Conservation (phyloP, 2,113 vertebrate species). For the Ornithorhynchus anatinus region DNA sequence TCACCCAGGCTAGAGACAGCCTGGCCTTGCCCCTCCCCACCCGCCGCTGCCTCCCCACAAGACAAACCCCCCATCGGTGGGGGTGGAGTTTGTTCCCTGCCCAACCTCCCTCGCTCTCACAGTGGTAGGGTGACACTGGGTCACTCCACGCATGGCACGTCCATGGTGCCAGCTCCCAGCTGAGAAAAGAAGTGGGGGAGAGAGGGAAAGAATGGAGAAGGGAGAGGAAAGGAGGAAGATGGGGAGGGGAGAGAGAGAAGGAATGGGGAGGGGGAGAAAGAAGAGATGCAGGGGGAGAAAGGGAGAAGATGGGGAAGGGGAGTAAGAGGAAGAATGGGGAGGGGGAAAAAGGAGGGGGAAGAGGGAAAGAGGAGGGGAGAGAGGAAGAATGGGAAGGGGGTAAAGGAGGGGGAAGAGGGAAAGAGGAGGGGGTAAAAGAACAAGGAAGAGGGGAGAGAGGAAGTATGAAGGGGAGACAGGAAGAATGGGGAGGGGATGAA, state of each 20-base stretch:
- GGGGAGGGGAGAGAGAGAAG: neutral
- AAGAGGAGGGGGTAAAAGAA: neutral
- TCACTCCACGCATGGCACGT: no score
- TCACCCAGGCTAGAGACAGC: no score
- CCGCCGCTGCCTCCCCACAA: no score
- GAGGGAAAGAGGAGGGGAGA: neutral
- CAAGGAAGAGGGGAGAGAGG: neutral
- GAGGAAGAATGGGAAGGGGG: neutral
- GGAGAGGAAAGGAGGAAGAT: neutral
- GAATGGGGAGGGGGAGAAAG: neutral
- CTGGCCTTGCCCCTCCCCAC: no score
- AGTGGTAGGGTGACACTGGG: no score
- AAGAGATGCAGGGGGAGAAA: neutral
- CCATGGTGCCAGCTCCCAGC: no score
- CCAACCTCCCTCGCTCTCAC: no score
- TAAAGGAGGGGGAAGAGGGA: neutral
- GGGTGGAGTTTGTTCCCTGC: no score
- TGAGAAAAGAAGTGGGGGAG: neutral
- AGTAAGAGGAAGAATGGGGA: neutral
- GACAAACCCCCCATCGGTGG: no score
- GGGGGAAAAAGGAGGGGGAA: neutral
- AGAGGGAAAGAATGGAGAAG: neutral
- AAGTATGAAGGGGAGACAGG: neutral
- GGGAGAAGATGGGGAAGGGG: neutral
- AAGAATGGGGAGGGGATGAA: no score